Evolutionary conservation across 2,113 vertebrate species (phyloP).

Genomic region (Gymnarchus niloticus): DNA sequence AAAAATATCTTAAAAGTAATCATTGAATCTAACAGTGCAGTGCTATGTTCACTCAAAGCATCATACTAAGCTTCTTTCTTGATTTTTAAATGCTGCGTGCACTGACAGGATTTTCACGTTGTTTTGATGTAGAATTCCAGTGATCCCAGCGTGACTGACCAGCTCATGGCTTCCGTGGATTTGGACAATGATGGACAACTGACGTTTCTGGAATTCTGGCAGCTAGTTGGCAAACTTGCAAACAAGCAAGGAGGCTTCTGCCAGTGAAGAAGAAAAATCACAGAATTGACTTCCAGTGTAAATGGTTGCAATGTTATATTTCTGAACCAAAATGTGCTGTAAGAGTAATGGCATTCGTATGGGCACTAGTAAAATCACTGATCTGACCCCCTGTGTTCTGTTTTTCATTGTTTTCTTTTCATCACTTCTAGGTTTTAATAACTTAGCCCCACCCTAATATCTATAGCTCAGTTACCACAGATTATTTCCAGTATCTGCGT

Average conservation of each 20-base stretch:
- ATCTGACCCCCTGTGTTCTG: neutral
- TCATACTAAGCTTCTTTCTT: neutral
- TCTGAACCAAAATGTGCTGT: neutral
- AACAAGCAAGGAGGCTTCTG: conserved; percentile 56
- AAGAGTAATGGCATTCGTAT: neutral
- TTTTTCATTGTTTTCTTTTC: neutral
- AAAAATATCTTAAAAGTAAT: neutral
- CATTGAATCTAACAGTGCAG: neutral
- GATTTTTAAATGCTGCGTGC: neutral
- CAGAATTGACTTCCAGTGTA: neutral
- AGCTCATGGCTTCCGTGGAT: conserved; percentile 63
- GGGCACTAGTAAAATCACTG: neutral
- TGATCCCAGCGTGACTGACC: conserved; percentile 48
- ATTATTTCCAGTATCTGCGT: neutral
- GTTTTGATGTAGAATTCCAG: conserved; percentile 50
- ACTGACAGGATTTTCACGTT: conserved; percentile 23
- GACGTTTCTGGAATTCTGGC: conserved; percentile 68
- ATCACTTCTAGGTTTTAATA: neutral
- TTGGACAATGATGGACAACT: conserved; percentile 64
- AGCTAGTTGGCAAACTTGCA: conserved; percentile 63
- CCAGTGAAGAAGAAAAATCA: conserved; percentile 35
- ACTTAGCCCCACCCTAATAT: neutral
- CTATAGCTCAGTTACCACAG: neutral
- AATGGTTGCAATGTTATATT: neutral
- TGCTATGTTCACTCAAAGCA: neutral